A percentile compares a stretch with the other conserved stretches of the same genome.
These are phyloP conservation scores for Colossoma macropomum DNA, from an alignment of 2,113 vertebrate species.

Conservation along the genomic window DNA sequence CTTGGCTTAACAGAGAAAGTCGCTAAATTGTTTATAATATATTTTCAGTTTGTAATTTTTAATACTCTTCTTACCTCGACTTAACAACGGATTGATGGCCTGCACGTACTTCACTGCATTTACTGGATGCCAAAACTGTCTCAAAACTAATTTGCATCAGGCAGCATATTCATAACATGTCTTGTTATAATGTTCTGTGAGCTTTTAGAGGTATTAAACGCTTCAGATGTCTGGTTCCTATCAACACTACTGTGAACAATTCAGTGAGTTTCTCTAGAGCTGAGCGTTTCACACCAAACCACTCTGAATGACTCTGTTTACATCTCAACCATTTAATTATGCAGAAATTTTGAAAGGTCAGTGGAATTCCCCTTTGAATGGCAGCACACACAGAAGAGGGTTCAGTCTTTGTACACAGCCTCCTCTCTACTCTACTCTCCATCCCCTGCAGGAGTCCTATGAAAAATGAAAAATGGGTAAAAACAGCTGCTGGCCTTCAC, in stretches of 20 bases:
- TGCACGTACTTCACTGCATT: no score
- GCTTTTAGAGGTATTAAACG: background rate
- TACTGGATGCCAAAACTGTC: no score
- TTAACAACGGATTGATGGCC: no score
- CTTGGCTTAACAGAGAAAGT: no score
- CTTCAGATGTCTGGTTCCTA: background rate
- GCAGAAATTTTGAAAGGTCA: background rate
- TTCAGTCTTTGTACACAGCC: background rate
- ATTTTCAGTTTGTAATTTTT: no score
- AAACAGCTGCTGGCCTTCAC: conserved; percentile 36
- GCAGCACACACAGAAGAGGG: background rate
- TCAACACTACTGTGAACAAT: background rate
- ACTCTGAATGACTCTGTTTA: background rate
- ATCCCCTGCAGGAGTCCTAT: background rate
- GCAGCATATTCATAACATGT: background rate
- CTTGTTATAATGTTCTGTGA: background rate
- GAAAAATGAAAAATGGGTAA: background rate
- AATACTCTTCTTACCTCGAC: no score
- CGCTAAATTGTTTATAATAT: no score
- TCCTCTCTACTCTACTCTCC: background rate
- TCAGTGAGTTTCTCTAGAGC: background rate
- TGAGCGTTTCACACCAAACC: no score
- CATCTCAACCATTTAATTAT: background rate
- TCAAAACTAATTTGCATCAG: no score
- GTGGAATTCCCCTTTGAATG: background rate